Conservation (phyloP, 2,888 invertebrate species). For the Xanthia togata region DNA sequence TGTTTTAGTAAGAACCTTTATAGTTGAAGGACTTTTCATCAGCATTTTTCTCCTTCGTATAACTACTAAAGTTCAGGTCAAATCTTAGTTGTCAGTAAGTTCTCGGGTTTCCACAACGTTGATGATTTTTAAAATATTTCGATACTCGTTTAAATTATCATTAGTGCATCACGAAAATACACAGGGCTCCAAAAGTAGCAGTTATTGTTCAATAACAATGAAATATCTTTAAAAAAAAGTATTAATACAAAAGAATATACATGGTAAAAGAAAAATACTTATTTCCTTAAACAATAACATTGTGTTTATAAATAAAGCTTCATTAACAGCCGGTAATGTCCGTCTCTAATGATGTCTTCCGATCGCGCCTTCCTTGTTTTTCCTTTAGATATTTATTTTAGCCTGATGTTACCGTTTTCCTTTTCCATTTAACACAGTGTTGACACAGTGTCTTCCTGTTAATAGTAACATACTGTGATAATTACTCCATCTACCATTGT, state of each 20-base stretch:
- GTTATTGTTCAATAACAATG: background rate
- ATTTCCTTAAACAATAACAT: constrained; percentile 35
- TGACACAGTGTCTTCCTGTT: background rate
- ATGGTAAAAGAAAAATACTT: background rate
- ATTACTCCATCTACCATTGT: background rate
- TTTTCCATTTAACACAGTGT: background rate
- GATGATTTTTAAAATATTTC: background rate
- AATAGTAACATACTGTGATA: constrained; percentile 1
- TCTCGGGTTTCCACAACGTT: background rate
- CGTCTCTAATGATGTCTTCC: constrained; percentile 45
- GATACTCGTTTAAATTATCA: background rate
- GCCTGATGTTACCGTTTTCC: background rate
- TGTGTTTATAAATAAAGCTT: constrained; percentile 38
- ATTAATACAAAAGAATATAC: background rate
- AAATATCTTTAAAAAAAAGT: background rate
- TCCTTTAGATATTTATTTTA: constrained; percentile 32
- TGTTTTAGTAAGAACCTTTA: background rate
- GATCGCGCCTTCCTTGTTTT: constrained; percentile 29
- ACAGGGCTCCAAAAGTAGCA: background rate
- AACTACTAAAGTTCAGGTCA: background rate
- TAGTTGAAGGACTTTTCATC: background rate
- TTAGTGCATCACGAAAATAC: background rate
- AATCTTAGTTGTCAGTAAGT: background rate
- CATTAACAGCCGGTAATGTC: constrained; percentile 45
- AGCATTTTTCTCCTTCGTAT: background rate